phyloP scores from a whole-genome alignment of 2,113 vertebrate species.

The Pseudopipra pipra region DNA sequence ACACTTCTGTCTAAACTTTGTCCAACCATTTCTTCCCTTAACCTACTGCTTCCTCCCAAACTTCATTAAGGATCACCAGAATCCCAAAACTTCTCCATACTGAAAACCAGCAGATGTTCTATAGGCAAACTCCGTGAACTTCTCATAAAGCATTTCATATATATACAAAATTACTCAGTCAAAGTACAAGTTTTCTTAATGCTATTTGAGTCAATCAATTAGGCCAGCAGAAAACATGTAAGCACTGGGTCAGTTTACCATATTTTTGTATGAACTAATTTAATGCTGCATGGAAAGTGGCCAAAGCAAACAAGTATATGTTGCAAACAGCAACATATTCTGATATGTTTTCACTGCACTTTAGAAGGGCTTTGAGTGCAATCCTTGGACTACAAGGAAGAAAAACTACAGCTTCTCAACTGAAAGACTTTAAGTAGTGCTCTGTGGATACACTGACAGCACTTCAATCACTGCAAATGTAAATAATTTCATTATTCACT shows the following conservation, averaged over 20 bases:
- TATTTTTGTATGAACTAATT: background rate
- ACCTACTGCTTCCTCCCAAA: background rate
- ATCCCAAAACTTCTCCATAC: background rate
- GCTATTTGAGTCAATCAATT: fast-evolving
- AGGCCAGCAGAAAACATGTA: background rate
- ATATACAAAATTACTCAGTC: background rate
- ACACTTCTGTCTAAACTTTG: background rate
- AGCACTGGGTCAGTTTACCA: background rate
- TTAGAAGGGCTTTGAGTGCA: background rate
- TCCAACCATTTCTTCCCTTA: background rate
- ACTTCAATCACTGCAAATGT: background rate
- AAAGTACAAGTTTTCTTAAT: background rate
- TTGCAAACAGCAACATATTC: too few species aligned
- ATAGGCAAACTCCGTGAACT: background rate
- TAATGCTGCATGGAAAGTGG: fast-evolving
- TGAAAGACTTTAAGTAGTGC: background rate
- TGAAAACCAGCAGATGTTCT: background rate
- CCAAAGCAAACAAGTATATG: background rate
- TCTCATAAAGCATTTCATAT: background rate
- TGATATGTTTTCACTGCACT: background rate
- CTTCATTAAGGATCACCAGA: background rate
- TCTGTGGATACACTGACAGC: background rate
- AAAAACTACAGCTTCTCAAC: background rate
- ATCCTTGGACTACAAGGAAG: background rate
- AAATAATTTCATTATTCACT: background rate